Evolutionary conservation across 2,113 vertebrate species (phyloP).

Genomic region (Stercorarius parasiticus): DNA sequence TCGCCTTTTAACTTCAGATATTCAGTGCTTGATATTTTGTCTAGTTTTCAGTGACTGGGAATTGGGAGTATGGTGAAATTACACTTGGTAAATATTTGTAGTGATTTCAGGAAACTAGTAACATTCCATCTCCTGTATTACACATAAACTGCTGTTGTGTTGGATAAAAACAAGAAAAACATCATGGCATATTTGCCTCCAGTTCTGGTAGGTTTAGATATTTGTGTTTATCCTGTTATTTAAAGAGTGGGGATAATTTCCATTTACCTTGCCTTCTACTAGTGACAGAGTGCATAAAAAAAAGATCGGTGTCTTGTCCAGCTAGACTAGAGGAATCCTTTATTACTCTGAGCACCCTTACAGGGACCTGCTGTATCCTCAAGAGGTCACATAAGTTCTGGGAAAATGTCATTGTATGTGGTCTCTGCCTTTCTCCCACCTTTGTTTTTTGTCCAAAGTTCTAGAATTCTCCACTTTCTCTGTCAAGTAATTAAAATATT

Average conservation of each 20-base stretch:
- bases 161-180: background rate
- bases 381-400: background rate
- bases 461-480: background rate
- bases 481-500: background rate
- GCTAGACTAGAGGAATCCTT: background rate
- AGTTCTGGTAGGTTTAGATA: background rate
- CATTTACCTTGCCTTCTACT: background rate
- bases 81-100: background rate
- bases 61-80: background rate
- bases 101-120: background rate
- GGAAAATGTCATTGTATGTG: background rate
- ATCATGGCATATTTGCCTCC: background rate
- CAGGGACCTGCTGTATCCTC: background rate
- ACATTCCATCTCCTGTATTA: background rate
- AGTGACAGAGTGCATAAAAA: background rate
- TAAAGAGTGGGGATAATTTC: background rate
- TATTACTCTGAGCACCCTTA: background rate
- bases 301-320: background rate
- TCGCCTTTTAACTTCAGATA: background rate
- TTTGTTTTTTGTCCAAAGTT: background rate
- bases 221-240: background rate
- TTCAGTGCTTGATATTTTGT: background rate
- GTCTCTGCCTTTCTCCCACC: background rate
- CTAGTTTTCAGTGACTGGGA: background rate
- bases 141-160: background rate